Evolutionary conservation across 2,888 invertebrate genomes (phyloP), one percentile per base, ranked within the genome.

Genomic region (Mactromeris polynyma): DNA sequence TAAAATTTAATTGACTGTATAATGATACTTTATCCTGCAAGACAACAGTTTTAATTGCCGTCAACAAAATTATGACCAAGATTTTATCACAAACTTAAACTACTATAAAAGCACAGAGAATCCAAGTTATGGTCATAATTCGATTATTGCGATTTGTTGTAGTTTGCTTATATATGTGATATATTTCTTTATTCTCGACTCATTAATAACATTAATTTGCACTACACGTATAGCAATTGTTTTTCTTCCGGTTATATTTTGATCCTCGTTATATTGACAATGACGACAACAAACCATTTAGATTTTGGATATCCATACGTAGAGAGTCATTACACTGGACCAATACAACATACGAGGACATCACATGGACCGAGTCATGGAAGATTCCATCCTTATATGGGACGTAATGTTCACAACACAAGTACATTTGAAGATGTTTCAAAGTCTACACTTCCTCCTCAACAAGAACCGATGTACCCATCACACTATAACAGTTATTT

Each of bases 381-480:
- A 54, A 31, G 54, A n/a, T 54, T 21, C 19, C 81, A 81, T 81
- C 81, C 81, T 21, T 81, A 81, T 21, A 54, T 26, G 14, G 54
- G 51, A 33, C 33, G 17, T 31, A 54, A 36, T 81, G 7, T 36
- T 21, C 9, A 54, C 81, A 26, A n/a, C 31, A 33, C 21, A 31
- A 81, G 36, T 19, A 36, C 19, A 3, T n/a, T 9, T 36, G 51
- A 81, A 2, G 54, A 54, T 21, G 36, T 36, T 19, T 9, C 31
- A 31, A n/a, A 26, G 31, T 21, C 54, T 36, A 21, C 36, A 36
- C 3, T 31, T 31, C 21, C 36, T 54, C 21, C 54, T 33, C 33
- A 54, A 19, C 33, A n/a, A 58, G 33, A 54, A 36, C 36, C 73
- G 36, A 73, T 73, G 73, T 73, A 36, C 36, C 73, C 33, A 6